Evolutionary conservation across 2,888 invertebrate species (phyloP).

Genomic region (Matsumyia berberina): DNA sequence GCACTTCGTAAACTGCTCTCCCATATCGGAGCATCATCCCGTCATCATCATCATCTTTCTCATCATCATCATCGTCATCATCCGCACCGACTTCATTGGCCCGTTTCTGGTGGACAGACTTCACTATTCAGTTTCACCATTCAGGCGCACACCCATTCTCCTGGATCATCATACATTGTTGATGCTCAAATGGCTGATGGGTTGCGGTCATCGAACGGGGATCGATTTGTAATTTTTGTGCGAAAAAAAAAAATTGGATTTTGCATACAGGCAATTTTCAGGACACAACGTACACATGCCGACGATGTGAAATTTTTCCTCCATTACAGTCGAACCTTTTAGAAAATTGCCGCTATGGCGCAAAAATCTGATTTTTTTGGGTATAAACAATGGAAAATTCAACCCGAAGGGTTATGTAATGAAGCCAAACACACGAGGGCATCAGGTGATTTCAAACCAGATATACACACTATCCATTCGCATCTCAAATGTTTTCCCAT

Average conservation of each 20-base stretch:
- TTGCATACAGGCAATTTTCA: conserved; percentile 19
- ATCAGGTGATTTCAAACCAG: conserved; percentile 14
- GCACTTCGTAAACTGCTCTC: conserved; percentile 49
- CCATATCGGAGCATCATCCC: conserved; percentile 9
- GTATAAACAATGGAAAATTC: conserved; percentile 56
- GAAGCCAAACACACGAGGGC: conserved; percentile 10
- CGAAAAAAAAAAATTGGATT: neutral
- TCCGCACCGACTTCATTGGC: neutral
- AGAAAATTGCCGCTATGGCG: conserved; percentile 10
- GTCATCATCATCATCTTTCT: conserved; percentile 16
- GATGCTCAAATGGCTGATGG: conserved; percentile 43
- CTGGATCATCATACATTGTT: conserved; percentile 36
- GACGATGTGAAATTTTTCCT: conserved; percentile 37
- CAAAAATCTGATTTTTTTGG: conserved; percentile 34
- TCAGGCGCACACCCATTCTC: conserved; percentile 7
- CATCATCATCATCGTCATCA: conserved; percentile 19
- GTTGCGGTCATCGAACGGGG: conserved; percentile 29
- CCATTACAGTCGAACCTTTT: conserved; percentile 1
- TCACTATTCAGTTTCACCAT: conserved; percentile 7
- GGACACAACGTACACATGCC: conserved; percentile 37
- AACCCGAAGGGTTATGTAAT: conserved; percentile 40
- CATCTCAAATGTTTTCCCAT: conserved; percentile 21
- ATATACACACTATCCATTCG: neutral
- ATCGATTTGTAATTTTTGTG: conserved; percentile 26
- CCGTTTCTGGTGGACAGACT: conserved; percentile 2